Conservation (phyloP, 1,140 invertebrate species). For the Ostrea edulis region DNA sequence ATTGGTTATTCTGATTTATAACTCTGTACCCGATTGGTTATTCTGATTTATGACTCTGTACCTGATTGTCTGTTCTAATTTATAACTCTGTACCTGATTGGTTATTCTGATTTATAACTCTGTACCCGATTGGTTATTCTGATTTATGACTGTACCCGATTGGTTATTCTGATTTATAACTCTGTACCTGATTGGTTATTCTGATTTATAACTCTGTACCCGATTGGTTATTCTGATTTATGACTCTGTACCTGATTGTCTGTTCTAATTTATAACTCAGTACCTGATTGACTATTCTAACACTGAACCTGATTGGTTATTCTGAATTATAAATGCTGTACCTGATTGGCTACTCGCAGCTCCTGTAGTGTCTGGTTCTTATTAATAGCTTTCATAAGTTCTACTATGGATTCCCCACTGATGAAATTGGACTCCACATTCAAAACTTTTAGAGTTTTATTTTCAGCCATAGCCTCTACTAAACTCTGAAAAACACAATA, state of each 20-base stretch:
- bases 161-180: not conserved
- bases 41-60: not conserved
- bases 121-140: not conserved
- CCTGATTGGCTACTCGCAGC: slow-evolving; percentile 97
- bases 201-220: not conserved
- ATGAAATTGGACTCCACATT: slow-evolving; percentile 99
- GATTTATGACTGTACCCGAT: not conserved
- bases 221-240: not conserved
- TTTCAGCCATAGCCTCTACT: slow-evolving; percentile 91
- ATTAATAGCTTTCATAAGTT: slow-evolving; percentile 91
- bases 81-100: too few species aligned
- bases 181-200: slow-evolving; percentile 89
- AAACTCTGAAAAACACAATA: slow-evolving; percentile 82
- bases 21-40: not conserved
- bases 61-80: not conserved
- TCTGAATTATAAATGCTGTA: slow-evolving; percentile 77
- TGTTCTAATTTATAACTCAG: not conserved
- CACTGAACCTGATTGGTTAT: not conserved
- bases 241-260: not conserved
- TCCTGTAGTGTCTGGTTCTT: slow-evolving; percentile 93
- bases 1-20: slow-evolving; percentile 81
- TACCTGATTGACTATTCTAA: slow-evolving; percentile 1
- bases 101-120: too few species aligned
- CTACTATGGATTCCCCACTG: slow-evolving; percentile 88
- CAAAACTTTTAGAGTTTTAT: slow-evolving; percentile 91